Evolutionary conservation across 64 coral and sea anemone genomes (phyloP), one percentile per base, ranked within the genome.

Genomic region (Hydrozoanthus tunicans): DNA sequence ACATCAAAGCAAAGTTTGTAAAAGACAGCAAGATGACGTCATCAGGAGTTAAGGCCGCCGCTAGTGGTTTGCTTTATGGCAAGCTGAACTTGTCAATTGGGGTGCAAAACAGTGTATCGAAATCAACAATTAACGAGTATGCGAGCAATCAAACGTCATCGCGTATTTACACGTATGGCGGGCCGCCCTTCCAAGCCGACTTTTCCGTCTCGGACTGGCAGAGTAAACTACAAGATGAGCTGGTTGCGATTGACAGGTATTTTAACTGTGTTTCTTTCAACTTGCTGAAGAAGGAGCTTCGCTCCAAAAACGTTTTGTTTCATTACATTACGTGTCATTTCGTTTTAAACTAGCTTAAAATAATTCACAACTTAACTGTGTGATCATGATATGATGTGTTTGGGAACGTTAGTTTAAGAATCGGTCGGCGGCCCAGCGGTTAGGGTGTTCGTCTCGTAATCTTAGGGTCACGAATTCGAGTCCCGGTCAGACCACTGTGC

Each of bases 141-240:
- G 17, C 59, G 32, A 86, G 56, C 0, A 92, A 85, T 73, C 91
- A 82, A 6, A 92, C 91, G 5, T 82, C 91, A 6, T 92, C 91
- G 3, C 71, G 91, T 13, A 77, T 92, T 55, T 85, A 66, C 51
- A 92, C 91, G 9, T 92, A 86, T 15, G 91, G 91, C 43, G 91
- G 91, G 9, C 91, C 91, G 2, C 81, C 91, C 23, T 92, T 78
- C 61, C 59, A 73, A 55, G 73, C 91, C 15, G 83, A 92, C 55
- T 92, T 92, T 85, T 77, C 80, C 23, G 81, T 75, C n/a, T 62
- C 81, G 43, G 81, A 84, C 5, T 92, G 91, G 91, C 80, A 92
- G 32, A 62, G 73, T 12, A 77, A 76, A 9, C 80, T 92, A 1
- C 32, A 71, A 32, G 83, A 92, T 32, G 80, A 92, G 51, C 81